Evolutionary conservation across 2,797 vertebrate genomes (phyloP).

Genomic region (Melanotaenia boesemani): DNA sequence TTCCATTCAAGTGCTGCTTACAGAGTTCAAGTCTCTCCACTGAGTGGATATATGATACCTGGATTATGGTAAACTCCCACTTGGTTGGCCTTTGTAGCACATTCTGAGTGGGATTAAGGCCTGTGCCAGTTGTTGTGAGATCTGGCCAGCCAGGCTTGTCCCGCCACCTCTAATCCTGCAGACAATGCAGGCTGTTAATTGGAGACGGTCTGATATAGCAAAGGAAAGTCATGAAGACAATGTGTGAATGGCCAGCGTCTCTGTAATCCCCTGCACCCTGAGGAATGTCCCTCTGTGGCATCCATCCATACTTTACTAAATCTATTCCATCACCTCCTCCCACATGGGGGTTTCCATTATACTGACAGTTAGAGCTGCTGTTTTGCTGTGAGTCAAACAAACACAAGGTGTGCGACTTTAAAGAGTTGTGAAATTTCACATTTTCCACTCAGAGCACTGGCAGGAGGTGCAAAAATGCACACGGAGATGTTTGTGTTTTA

Average conservation of each 20-base stretch:
- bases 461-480: constrained; percentile 50
- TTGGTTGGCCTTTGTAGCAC: constrained; percentile 52
- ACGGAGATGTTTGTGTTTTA: constrained; percentile 61
- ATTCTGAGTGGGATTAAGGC: constrained; percentile 70
- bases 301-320: constrained; percentile 33
- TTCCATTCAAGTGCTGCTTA: constrained; percentile 43
- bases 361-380: constrained; percentile 18
- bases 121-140: constrained; percentile 69
- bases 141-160: constrained; percentile 47
- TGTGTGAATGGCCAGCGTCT: constrained; percentile 56
- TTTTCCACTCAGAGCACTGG: constrained; percentile 13
- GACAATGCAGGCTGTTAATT: constrained; percentile 76
- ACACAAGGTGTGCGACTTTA: constrained; percentile 23
- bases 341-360: constrained; percentile 19
- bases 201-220: constrained; percentile 68
- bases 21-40: constrained; percentile 51
- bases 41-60: constrained; percentile 72
- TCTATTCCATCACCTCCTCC: constrained; percentile 11
- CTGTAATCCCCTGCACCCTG: constrained; percentile 64
- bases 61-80: constrained; percentile 70
- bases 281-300: constrained; percentile 63
- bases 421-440: constrained; percentile 65
- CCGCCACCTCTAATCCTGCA: constrained; percentile 67
- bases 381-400: constrained; percentile 28
- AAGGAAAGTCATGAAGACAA: constrained; percentile 62